Evolutionary conservation across 2,113 vertebrate species (phyloP), one percentile per base, ranked within the genome.

Genomic region (Paedocypris sp.): DNA sequence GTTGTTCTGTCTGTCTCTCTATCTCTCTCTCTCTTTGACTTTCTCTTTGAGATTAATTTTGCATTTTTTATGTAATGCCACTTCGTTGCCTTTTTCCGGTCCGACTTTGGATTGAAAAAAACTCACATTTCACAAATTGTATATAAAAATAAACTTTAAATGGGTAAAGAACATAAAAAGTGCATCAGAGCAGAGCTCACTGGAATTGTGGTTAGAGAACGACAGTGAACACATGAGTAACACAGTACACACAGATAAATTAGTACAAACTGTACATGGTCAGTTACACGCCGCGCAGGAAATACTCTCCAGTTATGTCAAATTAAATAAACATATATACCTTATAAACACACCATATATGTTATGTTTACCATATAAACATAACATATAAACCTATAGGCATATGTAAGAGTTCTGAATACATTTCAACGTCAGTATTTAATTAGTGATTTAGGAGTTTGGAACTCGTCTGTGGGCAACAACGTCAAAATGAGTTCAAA

Each of bases 61-160:
- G n/a, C n/a, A n/a, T n/a, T n/a, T n/a, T 6, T 36, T 36, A n/a
- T 13, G n/a, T 36, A 36, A 41, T 41, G 9, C 15, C 38, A 41
- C 19, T 42, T 19, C 13, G 45, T 45, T 45, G 42, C 12, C 10
- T 46, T 46, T 29, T 29, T n/a, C n/a, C n/a, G 4, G 13, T 15
- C 6, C 7, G 6, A 15, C 26, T 9, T 29, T 9, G 38, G 16
- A 9, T 19, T 18, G 18, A n/a, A 7, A 47, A 19, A 19, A 31
- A 20, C 10, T 13, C 26, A 29, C 39, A 22, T 12, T 25, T n/a
- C 3, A 60, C 13, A 28, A 29, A 7, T 8, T 70, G 69, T 75
- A 28, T 78, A 78, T 75, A 79, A 75, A 81, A 80, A 80, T 79
- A 80, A 46, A 77, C 52, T 68, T 77, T 75, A 79, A 78, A 75